These are phyloP conservation scores for Lycodopsis pacificus DNA, from an alignment of 2,797 vertebrate genomes.

Conservation along the genomic window DNA sequence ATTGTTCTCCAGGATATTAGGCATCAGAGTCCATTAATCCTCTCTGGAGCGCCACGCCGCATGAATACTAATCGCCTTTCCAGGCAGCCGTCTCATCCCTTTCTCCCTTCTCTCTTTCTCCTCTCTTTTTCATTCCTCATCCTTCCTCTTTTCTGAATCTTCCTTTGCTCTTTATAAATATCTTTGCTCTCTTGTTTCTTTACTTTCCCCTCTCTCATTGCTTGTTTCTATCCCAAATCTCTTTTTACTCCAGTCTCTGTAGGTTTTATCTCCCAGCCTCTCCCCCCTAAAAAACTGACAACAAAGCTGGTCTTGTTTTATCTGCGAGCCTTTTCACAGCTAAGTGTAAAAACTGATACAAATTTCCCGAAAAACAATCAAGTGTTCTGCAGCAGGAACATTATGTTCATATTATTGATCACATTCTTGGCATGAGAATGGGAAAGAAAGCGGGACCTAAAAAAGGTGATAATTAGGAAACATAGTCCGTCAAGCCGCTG, in stretches of 20 bases:
- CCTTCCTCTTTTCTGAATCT: conserved; percentile 58
- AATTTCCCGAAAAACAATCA: conserved; percentile 44
- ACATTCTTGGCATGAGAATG: conserved; percentile 38
- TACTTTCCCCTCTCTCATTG: conserved; percentile 44
- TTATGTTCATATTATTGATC: conserved; percentile 55
- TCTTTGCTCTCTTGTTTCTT: conserved; percentile 61
- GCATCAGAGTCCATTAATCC: conserved; percentile 99
- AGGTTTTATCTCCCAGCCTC: conserved; percentile 55
- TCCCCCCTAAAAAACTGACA: conserved; percentile 40
- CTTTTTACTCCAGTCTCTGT: conserved; percentile 21
- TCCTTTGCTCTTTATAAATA: conserved; percentile 62
- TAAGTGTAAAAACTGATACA: conserved; percentile 7
- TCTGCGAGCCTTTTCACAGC: conserved; percentile 49
- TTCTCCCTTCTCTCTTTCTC: conserved; percentile 68
- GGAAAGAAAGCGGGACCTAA: conserved; percentile 48
- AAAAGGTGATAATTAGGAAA: conserved; percentile 63
- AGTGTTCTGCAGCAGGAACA: conserved; percentile 43
- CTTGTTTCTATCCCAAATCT: conserved; percentile 46
- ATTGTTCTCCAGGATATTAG: conserved; percentile 99
- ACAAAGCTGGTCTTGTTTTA: conserved; percentile 60
- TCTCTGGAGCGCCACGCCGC: conserved; percentile 93
- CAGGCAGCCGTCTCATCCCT: conserved; percentile 87
- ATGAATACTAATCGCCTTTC: conserved; percentile 96
- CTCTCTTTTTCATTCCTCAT: conserved; percentile 55
- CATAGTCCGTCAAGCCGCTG: conserved; percentile 58